phyloP scores from a whole-genome alignment of 2,888 invertebrate species.

The Drosophila monieri region DNA sequence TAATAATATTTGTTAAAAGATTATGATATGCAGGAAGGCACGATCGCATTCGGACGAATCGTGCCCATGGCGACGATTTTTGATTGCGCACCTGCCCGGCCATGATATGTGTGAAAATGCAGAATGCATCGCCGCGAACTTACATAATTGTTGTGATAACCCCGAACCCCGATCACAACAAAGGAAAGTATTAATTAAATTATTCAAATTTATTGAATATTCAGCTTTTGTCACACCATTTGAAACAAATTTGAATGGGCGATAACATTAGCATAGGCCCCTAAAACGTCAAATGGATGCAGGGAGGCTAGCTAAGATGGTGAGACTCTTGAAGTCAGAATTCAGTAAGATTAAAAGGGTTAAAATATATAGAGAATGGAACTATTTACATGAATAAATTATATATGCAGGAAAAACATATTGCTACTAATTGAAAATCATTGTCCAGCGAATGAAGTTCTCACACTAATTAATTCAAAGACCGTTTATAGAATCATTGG shows the following conservation, averaged over 20 bases:
- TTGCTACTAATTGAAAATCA: neutral
- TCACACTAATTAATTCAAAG: conserved; percentile 32
- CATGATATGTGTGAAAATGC: conserved; percentile 34
- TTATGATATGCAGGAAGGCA: conserved; percentile 48
- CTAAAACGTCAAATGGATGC: conserved; percentile 6
- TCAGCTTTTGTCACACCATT: conserved; percentile 36
- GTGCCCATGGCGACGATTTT: conserved; percentile 57
- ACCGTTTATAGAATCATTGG: conserved; percentile 26
- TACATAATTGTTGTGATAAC: conserved; percentile 12
- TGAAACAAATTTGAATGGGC: conserved; percentile 26
- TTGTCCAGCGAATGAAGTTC: conserved; percentile 6
- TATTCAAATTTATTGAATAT: conserved; percentile 26
- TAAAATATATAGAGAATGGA: too few species aligned
- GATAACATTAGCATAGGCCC: conserved; percentile 24
- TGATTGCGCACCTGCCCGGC: conserved; percentile 37
- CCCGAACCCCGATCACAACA: conserved; percentile 25
- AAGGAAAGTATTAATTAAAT: conserved; percentile 21
- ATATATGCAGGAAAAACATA: neutral
- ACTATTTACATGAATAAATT: neutral
- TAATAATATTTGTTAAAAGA: conserved; percentile 26
- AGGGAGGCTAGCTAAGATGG: neutral
- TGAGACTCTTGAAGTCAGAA: neutral
- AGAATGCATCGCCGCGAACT: conserved; percentile 11
- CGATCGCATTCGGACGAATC: conserved; percentile 57
- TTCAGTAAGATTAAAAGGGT: neutral